phyloP scores from a whole-genome alignment of 2,113 vertebrate species.

The Gnathonemus echidnorhynchus region DNA sequence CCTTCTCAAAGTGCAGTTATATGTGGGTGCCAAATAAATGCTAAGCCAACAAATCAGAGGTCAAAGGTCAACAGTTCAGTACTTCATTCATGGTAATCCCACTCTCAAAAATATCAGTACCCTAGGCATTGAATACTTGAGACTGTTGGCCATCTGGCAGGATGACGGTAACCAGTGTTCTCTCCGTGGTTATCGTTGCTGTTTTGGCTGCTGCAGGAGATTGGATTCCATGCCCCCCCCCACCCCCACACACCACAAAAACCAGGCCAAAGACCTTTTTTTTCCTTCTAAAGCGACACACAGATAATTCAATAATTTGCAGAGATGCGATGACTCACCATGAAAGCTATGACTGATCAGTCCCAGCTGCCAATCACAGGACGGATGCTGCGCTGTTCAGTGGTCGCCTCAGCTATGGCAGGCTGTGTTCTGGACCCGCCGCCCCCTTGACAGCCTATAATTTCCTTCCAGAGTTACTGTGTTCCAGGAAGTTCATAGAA shows the following conservation, averaged over 20 bases:
- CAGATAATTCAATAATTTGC: not conserved
- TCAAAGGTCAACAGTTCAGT: not conserved
- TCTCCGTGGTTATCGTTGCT: not conserved
- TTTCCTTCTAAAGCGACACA: not conserved
- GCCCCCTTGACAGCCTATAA: conserved; percentile 42
- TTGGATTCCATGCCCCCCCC: not conserved
- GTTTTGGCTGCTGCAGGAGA: not conserved
- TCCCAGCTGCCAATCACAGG: conserved; percentile 3
- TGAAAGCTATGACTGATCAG: not conserved
- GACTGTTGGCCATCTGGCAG: not conserved
- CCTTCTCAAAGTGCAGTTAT: not conserved
- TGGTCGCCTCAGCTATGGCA: conserved; percentile 44
- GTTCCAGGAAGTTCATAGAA: conserved; percentile 10
- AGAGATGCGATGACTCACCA: not conserved
- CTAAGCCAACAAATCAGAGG: not conserved
- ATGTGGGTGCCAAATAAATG: not conserved
- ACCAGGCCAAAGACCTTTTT: not conserved
- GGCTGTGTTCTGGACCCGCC: conserved; percentile 38
- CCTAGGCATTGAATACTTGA: not conserved
- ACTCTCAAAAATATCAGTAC: not conserved
- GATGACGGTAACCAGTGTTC: not conserved
- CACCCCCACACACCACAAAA: not conserved
- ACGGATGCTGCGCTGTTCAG: conserved; percentile 30
- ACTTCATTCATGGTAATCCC: not conserved
- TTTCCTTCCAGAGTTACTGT: conserved; percentile 45